Evolutionary conservation across 1,140 invertebrate species (phyloP).

Genomic region (Ceratosolen fusciceps): DNA sequence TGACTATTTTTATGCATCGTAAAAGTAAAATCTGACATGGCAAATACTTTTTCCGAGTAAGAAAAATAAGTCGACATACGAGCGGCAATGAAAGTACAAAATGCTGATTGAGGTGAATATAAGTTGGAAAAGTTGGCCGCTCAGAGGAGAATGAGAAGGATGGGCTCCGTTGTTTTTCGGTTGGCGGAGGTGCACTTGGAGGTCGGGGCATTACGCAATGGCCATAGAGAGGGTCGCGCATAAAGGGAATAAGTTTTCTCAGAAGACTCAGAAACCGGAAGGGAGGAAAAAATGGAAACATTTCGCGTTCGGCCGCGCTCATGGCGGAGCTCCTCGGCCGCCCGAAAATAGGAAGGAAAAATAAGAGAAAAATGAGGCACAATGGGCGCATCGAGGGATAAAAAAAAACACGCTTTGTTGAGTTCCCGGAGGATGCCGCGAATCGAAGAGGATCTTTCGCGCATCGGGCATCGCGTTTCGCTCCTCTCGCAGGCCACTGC

Average conservation of each 20-base stretch:
- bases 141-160: no score
- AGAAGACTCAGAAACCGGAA: slow-evolving; percentile 43
- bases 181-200: no score
- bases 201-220: not conserved
- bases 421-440: slow-evolving; percentile 26
- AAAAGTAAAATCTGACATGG: no score
- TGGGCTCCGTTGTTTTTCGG: no score
- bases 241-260: slow-evolving; percentile 10
- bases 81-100: no score
- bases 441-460: slow-evolving; percentile 38
- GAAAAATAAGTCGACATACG: no score
- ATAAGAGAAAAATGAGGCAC: slow-evolving; percentile 12
- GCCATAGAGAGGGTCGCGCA: not conserved
- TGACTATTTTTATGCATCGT: no score
- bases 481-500: not conserved
- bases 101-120: no score
- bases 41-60: no score
- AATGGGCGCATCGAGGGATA: slow-evolving; percentile 43
- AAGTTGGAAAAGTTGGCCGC: no score
- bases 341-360: slow-evolving; percentile 8
- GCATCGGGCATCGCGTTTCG: slow-evolving; percentile 44
- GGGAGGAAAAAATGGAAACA: slow-evolving; percentile 25
- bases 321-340: not conserved
- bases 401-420: slow-evolving; percentile 42
- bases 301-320: slow-evolving; percentile 31